Conservation (phyloP, 2,797 vertebrate species). For the Hippoglossus hippoglossus region DNA sequence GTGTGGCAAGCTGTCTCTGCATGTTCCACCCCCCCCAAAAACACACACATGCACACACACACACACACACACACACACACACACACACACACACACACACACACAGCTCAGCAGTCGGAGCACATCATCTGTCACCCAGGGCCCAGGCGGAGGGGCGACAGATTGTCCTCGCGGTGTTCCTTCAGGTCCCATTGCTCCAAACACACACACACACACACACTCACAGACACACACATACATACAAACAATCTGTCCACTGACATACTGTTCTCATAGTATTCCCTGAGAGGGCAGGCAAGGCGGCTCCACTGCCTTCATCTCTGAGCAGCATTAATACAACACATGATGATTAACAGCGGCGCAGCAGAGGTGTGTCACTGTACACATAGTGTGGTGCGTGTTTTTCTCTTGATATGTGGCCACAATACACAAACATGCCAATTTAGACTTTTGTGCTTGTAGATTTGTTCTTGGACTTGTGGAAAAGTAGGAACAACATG, state of each 20-base stretch:
- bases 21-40: constrained; percentile 22
- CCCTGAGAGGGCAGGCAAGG: constrained; percentile 48
- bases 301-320: constrained; percentile 45
- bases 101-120: constrained; percentile 73
- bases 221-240: constrained; percentile 23
- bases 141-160: constrained; percentile 76
- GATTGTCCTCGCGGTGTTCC: constrained; percentile 80
- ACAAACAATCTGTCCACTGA: constrained; percentile 64
- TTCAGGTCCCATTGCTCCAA: constrained; percentile 78
- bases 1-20: constrained; percentile 52
- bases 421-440: not conserved
- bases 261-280: constrained; percentile 65
- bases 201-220: constrained; percentile 40
- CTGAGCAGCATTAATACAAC: constrained; percentile 42
- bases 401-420: not conserved
- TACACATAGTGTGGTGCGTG: not conserved
- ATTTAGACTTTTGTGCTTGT: not conserved
- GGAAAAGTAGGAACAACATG: constrained; percentile 14
- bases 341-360: constrained; percentile 20
- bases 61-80: constrained; percentile 46
- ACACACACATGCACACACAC: constrained; percentile 22
- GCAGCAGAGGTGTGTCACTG: constrained; percentile 18
- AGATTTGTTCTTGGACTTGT: constrained; percentile 20
- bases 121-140: constrained; percentile 85
- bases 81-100: constrained; percentile 40